A percentile compares a stretch with the other conserved stretches of the same genome.
phyloP scores from a whole-genome alignment of 1,140 invertebrate genomes.

The Anastrepha obliqua region DNA sequence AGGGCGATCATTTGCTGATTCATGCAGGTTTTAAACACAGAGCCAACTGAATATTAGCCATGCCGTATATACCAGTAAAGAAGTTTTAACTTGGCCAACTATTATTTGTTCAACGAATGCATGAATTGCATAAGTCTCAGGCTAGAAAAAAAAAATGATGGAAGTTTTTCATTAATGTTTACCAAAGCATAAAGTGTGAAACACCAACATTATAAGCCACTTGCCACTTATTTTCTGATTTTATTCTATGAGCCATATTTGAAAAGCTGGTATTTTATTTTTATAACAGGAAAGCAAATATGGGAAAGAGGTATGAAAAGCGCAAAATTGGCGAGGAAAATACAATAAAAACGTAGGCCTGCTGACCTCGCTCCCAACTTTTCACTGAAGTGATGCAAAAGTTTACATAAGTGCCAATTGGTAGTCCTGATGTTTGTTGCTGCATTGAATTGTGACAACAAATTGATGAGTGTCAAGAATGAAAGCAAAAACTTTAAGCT shows the following conservation, averaged over 20 bases:
- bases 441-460: slow-evolving; percentile 25
- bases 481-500: neutral
- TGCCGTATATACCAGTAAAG: no score
- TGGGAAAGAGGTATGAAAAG: no score
- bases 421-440: neutral
- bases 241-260: no score
- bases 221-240: neutral
- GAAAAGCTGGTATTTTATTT: neutral
- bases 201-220: neutral
- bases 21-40: no score
- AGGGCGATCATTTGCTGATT: no score
- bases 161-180: neutral
- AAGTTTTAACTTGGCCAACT: no score
- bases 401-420: slow-evolving; percentile 4
- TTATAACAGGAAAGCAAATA: neutral
- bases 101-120: no score
- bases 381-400: neutral
- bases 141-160: neutral
- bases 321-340: neutral
- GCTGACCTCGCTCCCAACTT: slow-evolving; percentile 7
- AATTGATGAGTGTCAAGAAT: slow-evolving; percentile 27
- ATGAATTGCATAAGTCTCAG: no score
- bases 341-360: neutral
- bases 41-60: no score
- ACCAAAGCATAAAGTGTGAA: slow-evolving; percentile 21